Base-by-base conservation (phyloP, 1,140 invertebrate species). In the Penaeus vannamei region DNA sequence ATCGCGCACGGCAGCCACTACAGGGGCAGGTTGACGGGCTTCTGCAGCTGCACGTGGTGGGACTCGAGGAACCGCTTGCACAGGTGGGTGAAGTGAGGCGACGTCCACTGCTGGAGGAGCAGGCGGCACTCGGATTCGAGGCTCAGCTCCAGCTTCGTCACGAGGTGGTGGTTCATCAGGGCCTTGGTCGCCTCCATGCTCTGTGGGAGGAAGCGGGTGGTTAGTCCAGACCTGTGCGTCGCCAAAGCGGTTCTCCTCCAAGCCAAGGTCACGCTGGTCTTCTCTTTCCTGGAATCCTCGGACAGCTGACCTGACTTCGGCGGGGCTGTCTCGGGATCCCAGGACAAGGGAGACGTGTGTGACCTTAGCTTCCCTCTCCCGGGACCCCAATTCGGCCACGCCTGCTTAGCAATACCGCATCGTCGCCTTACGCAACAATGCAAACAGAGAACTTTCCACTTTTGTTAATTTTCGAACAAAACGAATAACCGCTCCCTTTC, bases 71-170 rank as follows among this genome's bases (percentile, higher is more conserved):
- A 91, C 29, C 88, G 59, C 84, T 90, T 87, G 69, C 90, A 88
- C 69, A 91, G 72, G 69, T 87, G 85, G 23, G 86, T 46, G 89
- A 86, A 95, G 91, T 95, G 95, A 1, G 92, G 87, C n/a, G 94
- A 94, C 86, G 93, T 93, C 95, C 96, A 96, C 89, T 96, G 95
- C 69, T 96, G 94, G 20, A 95, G 92, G 36, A 96, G 93, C 22
- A 95, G 92, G 86, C 94, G 93, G 10, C 93, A 94, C 93, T 96
- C 95, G 2, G 93, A 93, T 64, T 95, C 94, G 64, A 96, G 92
- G 46, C 94, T 93, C 14, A 93, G 92, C 76, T 95, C 94, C 42
- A 96, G 92, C 90, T 93, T 94, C 86, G 93, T 92, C 64, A 93
- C 93, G n/a, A 95, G 88, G 89, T 93, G 93, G 77, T 94, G 93